A percentile compares a stretch with the other conserved stretches of the same genome.
phyloP scores from a whole-genome alignment of 1,140 invertebrate species.

The Heliconius eleuchia region DNA sequence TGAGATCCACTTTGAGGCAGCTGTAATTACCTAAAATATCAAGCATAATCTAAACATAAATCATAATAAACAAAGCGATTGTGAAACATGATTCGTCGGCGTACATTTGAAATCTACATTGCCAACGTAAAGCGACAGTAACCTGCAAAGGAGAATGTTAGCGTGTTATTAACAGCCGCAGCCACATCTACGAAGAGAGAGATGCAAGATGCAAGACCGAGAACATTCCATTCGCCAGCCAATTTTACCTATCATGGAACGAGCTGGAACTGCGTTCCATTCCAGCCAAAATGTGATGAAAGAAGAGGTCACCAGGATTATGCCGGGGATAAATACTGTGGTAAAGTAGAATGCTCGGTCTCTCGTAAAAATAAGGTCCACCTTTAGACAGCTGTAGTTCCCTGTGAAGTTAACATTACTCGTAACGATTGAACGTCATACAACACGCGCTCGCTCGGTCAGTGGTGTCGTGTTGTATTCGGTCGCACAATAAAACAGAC shows the following conservation, averaged over 20 bases:
- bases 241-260: conserved; percentile 91
- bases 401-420: conserved; percentile 83
- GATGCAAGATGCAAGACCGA: conserved; percentile 71
- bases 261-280: conserved; percentile 94
- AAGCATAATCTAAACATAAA: conserved; percentile 76
- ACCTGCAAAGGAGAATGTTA: conserved; percentile 59
- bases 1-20: conserved; percentile 94
- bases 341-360: conserved; percentile 94
- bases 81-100: conserved; percentile 45
- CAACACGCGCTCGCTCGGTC: conserved; percentile 30
- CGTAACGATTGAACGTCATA: conserved; percentile 55
- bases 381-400: conserved; percentile 95
- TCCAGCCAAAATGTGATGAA: conserved; percentile 97
- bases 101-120: conserved; percentile 42
- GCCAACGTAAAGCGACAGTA: conserved; percentile 52
- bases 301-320: conserved; percentile 94
- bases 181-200: conserved; percentile 64
- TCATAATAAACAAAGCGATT: conserved; percentile 47
- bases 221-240: conserved; percentile 69
- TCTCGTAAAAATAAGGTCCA: conserved; percentile 90
- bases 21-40: conserved; percentile 93
- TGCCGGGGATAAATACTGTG: conserved; percentile 95
- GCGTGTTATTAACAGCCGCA: conserved; percentile 74
- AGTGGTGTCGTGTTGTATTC: conserved; percentile 35
- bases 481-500: conserved; percentile 34